Evolutionary conservation across 2,113 vertebrate species (phyloP).

Genomic region (Pluvialis apricaria): DNA sequence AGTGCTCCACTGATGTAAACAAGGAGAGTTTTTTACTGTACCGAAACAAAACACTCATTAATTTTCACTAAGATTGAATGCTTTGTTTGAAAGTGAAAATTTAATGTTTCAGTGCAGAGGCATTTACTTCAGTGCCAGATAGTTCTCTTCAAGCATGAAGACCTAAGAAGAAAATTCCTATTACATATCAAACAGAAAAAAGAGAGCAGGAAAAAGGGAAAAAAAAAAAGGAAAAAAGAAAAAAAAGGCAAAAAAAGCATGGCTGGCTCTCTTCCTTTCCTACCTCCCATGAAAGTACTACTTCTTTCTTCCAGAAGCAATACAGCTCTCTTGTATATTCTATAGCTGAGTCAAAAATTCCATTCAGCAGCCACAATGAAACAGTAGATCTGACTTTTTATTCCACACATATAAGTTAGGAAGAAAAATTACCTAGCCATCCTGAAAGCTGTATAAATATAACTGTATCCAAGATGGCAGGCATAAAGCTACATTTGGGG

Average conservation of each 20-base stretch:
- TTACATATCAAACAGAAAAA: neutral
- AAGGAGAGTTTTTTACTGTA: neutral
- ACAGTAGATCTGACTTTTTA: neutral
- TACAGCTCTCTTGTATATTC: neutral
- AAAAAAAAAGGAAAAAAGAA: neutral
- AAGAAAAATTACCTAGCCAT: neutral
- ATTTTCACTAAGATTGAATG: neutral
- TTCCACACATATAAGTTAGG: neutral
- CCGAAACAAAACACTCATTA: neutral
- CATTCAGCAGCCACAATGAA: neutral
- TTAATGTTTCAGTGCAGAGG: neutral
- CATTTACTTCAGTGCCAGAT: neutral
- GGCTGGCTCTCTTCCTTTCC: neutral
- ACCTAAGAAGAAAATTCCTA: neutral
- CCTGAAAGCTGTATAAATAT: neutral
- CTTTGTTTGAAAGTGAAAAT: neutral
- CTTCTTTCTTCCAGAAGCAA: neutral
- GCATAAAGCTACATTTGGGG: neutral
- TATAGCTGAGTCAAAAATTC: neutral
- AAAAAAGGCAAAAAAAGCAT: neutral
- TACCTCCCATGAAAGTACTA: neutral
- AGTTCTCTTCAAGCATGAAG: neutral
- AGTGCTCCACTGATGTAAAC: neutral
- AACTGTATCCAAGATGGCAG: neutral
- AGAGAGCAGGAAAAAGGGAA: rapidly evolving